Percentiles rank a stretch among this genome's conserved stretches.
Conservation (phyloP, 1,140 invertebrate genomes). For the Temnothorax nylanderi region DNA sequence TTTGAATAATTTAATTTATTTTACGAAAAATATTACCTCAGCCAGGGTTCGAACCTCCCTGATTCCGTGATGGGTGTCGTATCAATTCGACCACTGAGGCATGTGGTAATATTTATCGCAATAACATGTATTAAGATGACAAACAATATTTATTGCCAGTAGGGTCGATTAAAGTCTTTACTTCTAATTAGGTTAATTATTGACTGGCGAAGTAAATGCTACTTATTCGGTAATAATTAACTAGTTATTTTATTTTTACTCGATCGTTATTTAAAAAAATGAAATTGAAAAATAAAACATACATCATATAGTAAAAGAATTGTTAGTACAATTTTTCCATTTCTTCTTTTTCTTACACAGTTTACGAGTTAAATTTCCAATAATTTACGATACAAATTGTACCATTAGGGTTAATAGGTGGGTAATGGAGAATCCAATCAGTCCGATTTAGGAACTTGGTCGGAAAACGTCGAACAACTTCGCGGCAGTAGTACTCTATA, state of each 20-base stretch:
- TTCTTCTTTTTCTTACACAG: background rate
- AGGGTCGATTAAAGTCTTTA: no score
- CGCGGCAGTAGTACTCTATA: conserved; percentile 3
- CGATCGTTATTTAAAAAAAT: background rate
- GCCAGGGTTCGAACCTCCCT: no score
- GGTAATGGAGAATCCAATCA: conserved; percentile 45
- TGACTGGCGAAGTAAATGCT: no score
- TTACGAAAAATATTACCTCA: no score
- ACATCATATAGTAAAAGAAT: background rate
- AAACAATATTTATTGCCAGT: no score
- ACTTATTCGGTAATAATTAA: no score
- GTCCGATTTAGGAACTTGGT: conserved; percentile 37
- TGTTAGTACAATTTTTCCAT: background rate
- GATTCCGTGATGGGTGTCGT: no score
- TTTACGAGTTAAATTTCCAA: background rate
- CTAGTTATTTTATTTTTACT: background rate
- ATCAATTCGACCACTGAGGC: no score
- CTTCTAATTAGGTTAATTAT: no score
- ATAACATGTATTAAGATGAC: no score
- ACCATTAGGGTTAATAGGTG: conserved; percentile 25
- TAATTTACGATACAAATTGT: background rate
- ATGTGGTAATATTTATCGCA: no score
- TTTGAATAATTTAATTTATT: no score
- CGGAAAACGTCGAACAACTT: conserved; percentile 48
- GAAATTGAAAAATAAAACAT: background rate